Base-by-base conservation (phyloP, 2,888 invertebrate species). In the Papilio gigon region DNA sequence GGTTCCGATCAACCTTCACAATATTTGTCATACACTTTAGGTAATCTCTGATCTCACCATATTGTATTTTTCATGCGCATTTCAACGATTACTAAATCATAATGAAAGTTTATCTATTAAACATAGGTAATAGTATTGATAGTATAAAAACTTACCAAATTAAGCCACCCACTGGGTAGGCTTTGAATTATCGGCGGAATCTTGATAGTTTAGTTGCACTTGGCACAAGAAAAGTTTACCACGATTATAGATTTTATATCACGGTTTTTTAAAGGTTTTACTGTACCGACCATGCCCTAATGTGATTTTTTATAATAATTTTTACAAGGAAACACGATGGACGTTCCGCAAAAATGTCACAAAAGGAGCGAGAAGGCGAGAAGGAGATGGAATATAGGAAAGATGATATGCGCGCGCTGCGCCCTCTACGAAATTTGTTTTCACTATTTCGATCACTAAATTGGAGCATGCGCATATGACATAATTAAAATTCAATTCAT, bases 141-240 rank as follows among this genome's bases (percentile, higher is more conserved):
- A 78, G 68, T 70, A 74, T 64, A 27, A 60, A 66, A 75, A 88
- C 93, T 93, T 86, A 94, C 94, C 94, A 93, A 93, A 92, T 90
- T 93, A 92, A 93, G 95, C 95, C 95, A 95, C 95, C 95, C 95
- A 94, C 93, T 94, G 95, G 95, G 95, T 94, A 94, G 95, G 94
- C 94, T 94, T 93, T 92, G 93, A 93, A 92, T 94, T 95, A 93
- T 94, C 93, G 95, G 94, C 95, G 95, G 95, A 95, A 95, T 95
- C 94, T 94, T 95, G 95, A 93, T 93, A 93, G 94, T 93, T 94
- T 95, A 92, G 83, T 90, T 84, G 90, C 92, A 92, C 92, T 91
- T 88, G 88, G 90, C 90, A 90, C 89, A 85, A 87, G 89, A 91
- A 92, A 92, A 91, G 86, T 85, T 83, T 86, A 88, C 86, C 85